Conservation (phyloP, 2,113 vertebrate genomes). For the Pluvialis apricaria region DNA sequence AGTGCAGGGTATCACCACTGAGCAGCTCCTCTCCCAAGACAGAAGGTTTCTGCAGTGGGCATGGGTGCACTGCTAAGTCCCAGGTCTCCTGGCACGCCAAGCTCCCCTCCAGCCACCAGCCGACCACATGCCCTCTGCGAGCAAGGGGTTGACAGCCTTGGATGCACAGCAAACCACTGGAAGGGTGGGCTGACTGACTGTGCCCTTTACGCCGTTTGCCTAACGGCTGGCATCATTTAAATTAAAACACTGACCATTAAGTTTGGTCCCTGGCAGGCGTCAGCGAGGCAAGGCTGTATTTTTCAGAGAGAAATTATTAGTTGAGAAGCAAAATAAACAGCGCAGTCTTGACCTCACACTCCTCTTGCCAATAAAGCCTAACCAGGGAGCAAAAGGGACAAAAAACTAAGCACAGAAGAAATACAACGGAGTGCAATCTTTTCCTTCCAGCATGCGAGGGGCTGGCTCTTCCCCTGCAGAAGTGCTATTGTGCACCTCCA, state of each 20-base stretch:
- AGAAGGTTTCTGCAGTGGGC: neutral
- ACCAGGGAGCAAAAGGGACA: neutral
- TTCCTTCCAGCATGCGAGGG: neutral
- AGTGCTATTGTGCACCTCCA: neutral
- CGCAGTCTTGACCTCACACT: neutral
- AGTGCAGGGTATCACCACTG: fast-evolving
- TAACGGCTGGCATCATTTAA: neutral
- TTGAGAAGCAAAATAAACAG: slow-evolving; percentile 10
- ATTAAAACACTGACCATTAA: neutral
- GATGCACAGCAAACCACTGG: neutral
- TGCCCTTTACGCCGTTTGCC: fast-evolving
- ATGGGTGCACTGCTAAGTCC: neutral
- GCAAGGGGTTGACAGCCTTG: neutral
- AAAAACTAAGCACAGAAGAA: neutral
- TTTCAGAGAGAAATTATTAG: neutral
- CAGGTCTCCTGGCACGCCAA: neutral
- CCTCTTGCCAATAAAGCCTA: neutral
- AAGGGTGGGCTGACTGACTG: neutral
- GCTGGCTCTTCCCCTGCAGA: neutral
- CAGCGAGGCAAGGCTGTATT: neutral
- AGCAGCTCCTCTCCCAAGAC: fast-evolving
- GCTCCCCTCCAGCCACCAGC: neutral
- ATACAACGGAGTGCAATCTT: neutral
- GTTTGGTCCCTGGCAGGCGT: neutral
- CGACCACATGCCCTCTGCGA: fast-evolving